phyloP scores from a whole-genome alignment of 1,140 invertebrate genomes.

The Pseudomyrmex dendroicus region DNA sequence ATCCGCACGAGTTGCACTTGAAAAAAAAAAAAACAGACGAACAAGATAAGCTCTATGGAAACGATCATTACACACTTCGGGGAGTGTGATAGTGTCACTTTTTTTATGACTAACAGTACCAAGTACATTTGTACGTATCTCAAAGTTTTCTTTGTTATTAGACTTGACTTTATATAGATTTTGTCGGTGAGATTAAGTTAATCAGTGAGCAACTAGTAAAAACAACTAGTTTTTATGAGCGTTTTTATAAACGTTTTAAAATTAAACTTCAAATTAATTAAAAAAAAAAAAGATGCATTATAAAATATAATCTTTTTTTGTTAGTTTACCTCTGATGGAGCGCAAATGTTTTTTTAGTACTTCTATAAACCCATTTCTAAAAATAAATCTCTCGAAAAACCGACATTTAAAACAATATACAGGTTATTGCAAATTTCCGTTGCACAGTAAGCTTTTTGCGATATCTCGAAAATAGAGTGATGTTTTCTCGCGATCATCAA shows the following conservation, averaged over 20 bases:
- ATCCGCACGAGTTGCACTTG: not conserved
- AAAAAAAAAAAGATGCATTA: too few species aligned
- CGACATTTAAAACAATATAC: constrained; percentile 13
- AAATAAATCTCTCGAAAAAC: not conserved
- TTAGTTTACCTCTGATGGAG: too few species aligned
- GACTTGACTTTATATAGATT: too few species aligned
- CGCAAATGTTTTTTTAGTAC: not conserved
- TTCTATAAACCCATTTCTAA: not conserved
- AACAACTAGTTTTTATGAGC: too few species aligned
- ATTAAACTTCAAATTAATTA: too few species aligned
- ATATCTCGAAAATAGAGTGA: constrained; percentile 7
- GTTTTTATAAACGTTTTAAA: too few species aligned
- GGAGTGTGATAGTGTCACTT: not conserved
- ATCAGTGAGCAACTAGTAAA: not conserved
- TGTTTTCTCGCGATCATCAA: not conserved
- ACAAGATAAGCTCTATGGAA: not conserved
- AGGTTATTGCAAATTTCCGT: not conserved
- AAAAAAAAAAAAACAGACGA: constrained; percentile 5
- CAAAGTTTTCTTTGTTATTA: not conserved
- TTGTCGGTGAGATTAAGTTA: too few species aligned
- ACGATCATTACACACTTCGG: not conserved
- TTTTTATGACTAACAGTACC: not conserved
- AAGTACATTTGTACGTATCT: constrained; percentile 11
- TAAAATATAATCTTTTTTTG: too few species aligned
- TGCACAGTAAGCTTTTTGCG: not conserved